These are phyloP conservation scores for Rhodeus uyekii DNA, from an alignment of 2,797 vertebrate genomes.

Conservation along the genomic window DNA sequence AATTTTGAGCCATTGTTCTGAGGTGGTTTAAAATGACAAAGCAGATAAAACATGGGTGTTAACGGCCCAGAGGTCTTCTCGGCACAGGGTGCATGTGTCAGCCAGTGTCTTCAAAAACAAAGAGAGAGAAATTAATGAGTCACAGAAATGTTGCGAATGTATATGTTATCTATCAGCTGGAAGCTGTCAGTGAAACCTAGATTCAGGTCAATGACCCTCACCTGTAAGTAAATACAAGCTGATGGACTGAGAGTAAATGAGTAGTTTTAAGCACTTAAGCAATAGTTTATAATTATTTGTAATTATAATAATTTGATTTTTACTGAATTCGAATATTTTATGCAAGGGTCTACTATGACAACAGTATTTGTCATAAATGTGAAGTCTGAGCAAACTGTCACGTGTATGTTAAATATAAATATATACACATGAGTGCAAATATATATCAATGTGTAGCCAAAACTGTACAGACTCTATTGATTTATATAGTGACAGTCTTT, in stretches of 20 bases:
- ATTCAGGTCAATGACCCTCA: conserved; percentile 60
- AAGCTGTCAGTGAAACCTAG: conserved; percentile 46
- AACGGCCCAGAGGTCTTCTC: conserved; percentile 68
- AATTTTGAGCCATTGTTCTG: conserved; percentile 75
- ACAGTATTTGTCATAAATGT: neutral
- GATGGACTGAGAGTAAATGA: neutral
- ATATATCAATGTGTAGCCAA: neutral
- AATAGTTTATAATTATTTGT: too few species aligned
- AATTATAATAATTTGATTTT: neutral
- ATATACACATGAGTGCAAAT: too few species aligned
- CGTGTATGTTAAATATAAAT: neutral
- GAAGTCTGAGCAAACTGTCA: neutral
- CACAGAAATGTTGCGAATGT: conserved; percentile 66
- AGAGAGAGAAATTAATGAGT: conserved; percentile 71
- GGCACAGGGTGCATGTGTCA: conserved; percentile 64
- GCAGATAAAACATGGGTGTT: conserved; percentile 71
- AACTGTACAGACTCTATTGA: neutral
- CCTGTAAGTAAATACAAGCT: conserved; percentile 62
- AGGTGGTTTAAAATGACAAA: conserved; percentile 73
- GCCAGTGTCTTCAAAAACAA: conserved; percentile 71
- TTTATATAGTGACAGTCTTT: neutral
- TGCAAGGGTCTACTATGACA: neutral
- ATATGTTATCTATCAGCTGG: conserved; percentile 58
- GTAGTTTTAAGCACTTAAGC: neutral
- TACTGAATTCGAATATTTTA: neutral